phyloP scores from a whole-genome alignment of 2,888 invertebrate genomes.

The Lasioglossum calceatum region DNA sequence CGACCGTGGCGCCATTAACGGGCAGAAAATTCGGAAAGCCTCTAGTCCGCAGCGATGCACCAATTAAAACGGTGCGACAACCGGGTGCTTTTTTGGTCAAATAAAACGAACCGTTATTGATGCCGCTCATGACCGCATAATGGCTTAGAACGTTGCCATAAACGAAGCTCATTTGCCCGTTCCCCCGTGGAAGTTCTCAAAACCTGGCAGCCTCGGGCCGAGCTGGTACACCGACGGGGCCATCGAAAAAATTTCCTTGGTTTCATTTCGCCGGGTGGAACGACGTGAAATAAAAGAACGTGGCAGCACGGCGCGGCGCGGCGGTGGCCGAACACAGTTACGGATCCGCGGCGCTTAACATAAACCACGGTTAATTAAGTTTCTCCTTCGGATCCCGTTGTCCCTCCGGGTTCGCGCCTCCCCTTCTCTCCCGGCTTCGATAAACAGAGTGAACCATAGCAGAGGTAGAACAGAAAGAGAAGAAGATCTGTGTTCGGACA shows the following conservation, averaged over 20 bases:
- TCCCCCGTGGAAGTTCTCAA: constrained; percentile 6
- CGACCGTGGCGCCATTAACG: neutral
- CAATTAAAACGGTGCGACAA: constrained; percentile 8
- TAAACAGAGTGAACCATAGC: neutral
- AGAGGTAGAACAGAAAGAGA: neutral
- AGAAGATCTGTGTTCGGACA: constrained; percentile 20
- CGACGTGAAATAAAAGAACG: constrained; percentile 8
- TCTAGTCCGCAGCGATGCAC: neutral
- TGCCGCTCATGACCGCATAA: constrained; percentile 14
- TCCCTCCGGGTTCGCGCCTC: neutral
- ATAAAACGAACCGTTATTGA: constrained; percentile 15
- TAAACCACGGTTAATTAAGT: constrained; percentile 22
- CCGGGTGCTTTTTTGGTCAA: neutral
- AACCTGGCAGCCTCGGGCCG: constrained; percentile 9
- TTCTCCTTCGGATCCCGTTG: constrained; percentile 12
- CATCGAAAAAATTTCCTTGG: constrained; percentile 14
- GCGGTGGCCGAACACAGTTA: neutral
- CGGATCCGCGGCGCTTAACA: constrained; percentile 14
- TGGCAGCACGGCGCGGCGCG: neutral
- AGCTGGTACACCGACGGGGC: neutral
- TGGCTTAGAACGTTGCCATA: constrained; percentile 3
- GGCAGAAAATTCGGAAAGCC: neutral
- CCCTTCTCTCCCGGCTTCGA: neutral
- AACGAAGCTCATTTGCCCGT: constrained; percentile 13
- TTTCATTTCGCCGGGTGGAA: constrained; percentile 11